Evolutionary conservation across 2,888 invertebrate species (phyloP).

Genomic region (Fragum whitleyi): DNA sequence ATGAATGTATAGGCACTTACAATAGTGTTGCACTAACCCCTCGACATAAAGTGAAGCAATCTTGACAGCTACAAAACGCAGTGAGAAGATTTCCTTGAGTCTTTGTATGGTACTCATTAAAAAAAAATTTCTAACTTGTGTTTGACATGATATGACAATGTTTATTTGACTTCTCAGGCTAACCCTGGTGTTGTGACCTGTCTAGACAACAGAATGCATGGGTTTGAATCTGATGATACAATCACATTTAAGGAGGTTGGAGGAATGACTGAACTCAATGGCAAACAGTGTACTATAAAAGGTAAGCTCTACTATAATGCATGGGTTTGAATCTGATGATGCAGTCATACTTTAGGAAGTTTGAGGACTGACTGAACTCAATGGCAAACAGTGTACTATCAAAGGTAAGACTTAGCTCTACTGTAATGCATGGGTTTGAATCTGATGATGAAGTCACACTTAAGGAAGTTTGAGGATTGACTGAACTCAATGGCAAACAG

Average conservation of each 20-base stretch:
- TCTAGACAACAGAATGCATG: constrained; percentile 82
- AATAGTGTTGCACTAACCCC: too few species aligned
- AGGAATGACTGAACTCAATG: constrained; percentile 83
- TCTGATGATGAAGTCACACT: constrained; percentile 83
- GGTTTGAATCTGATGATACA: constrained; percentile 82
- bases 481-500: constrained; percentile 78
- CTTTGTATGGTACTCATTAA: too few species aligned
- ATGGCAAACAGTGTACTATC: constrained; percentile 78
- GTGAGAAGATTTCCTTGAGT: too few species aligned
- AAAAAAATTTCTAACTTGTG: too few species aligned
- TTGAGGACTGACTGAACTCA: constrained; percentile 82
- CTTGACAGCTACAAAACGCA: too few species aligned
- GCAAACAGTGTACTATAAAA: constrained; percentile 76
- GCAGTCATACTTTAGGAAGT: constrained; percentile 84
- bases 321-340: constrained; percentile 83
- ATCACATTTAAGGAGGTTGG: constrained; percentile 83
- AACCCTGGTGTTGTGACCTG: constrained; percentile 83
- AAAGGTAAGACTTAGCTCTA: constrained; percentile 76
- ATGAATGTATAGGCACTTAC: too few species aligned
- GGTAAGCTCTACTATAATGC: too few species aligned
- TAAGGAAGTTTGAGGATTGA: constrained; percentile 83
- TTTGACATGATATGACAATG: too few species aligned
- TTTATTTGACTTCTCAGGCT: too few species aligned
- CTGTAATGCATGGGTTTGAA: constrained; percentile 83
- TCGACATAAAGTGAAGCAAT: too few species aligned